These are phyloP conservation scores for Platyscapa corneri DNA, from an alignment of 1,140 invertebrate species.

Conservation along the genomic window DNA sequence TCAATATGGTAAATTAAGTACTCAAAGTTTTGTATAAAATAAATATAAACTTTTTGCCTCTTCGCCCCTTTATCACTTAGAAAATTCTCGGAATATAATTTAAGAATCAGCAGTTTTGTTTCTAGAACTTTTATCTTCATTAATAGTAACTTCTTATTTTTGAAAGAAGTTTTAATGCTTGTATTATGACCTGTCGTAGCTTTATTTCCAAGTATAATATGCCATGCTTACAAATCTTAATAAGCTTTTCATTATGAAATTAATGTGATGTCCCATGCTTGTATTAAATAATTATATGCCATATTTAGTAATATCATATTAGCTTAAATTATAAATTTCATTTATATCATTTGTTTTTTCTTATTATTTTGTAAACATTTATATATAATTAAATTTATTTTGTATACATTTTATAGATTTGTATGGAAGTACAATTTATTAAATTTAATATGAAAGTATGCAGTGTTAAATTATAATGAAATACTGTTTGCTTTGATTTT, in stretches of 20 bases:
- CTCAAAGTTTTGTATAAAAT: no score
- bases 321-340: no score
- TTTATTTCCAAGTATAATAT: background rate
- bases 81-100: constrained; percentile 30
- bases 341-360: background rate
- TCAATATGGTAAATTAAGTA: no score
- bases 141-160: background rate
- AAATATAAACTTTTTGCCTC: background rate
- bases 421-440: no score
- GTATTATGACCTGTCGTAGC: background rate
- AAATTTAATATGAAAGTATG: no score
- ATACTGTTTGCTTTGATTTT: background rate
- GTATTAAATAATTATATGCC: background rate
- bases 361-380: no score
- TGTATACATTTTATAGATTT: no score
- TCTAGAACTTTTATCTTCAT: constrained; percentile 39
- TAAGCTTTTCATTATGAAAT: background rate
- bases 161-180: background rate
- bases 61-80: constrained; percentile 36
- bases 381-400: no score
- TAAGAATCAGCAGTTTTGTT: constrained; percentile 24
- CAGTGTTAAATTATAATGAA: no score
- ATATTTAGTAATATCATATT: background rate
- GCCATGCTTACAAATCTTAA: background rate
- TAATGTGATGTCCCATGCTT: background rate